These are phyloP conservation scores for Phataginus tetradactyla DNA, from an alignment of 2,797 vertebrate genomes.

Conservation along the genomic window DNA sequence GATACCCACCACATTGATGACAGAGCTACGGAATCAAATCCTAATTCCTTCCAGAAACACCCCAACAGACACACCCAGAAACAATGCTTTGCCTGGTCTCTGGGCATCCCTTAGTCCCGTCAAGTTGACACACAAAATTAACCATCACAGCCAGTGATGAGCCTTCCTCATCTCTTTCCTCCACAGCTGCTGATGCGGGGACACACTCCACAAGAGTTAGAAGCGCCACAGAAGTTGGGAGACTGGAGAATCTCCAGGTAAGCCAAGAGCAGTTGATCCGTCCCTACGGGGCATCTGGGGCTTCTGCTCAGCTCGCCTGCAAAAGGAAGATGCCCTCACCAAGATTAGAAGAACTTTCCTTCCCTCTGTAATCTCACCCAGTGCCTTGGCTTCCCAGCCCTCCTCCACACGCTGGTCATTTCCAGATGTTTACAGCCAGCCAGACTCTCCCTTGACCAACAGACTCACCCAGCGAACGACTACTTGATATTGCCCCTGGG, in stretches of 20 bases:
- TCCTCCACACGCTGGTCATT: not conserved
- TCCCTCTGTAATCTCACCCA: not conserved
- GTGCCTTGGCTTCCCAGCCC: fast-evolving
- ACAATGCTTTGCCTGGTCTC: not conserved
- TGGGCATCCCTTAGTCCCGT: not conserved
- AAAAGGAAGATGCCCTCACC: not conserved
- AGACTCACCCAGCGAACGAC: not conserved
- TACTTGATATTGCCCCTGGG: not conserved
- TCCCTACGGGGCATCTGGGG: not conserved
- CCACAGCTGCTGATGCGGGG: not conserved
- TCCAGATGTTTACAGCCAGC: no score
- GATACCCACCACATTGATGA: not conserved
- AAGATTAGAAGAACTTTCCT: not conserved
- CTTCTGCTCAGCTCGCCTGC: not conserved
- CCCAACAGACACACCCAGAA: not conserved
- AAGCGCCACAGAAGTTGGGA: not conserved
- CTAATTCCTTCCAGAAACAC: not conserved
- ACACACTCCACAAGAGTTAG: not conserved
- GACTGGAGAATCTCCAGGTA: not conserved
- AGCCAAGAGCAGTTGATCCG: not conserved
- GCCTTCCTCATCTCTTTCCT: not conserved
- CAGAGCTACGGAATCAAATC: not conserved
- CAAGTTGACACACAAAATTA: not conserved
- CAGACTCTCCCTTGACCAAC: not conserved
- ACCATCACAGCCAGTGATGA: not conserved